Conservation (phyloP, 2,888 invertebrate species). For the Acholoe squamosa region DNA sequence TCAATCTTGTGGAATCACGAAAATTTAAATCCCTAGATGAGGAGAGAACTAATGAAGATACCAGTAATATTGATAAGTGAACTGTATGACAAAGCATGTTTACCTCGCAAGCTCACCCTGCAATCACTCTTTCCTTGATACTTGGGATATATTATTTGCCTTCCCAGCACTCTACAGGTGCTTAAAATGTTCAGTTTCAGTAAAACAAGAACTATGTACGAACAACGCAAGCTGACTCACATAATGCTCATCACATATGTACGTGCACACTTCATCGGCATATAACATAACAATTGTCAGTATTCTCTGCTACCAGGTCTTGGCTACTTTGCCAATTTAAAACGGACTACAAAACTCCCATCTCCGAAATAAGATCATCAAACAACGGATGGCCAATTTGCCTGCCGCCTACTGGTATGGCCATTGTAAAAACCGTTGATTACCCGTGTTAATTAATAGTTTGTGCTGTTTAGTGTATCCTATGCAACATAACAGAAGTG, state of each 20-base stretch:
- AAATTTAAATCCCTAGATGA: constrained; percentile 38
- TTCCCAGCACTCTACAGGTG: not conserved
- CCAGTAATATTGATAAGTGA: constrained; percentile 43
- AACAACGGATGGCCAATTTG: not conserved
- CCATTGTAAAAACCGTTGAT: not conserved
- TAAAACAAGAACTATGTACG: constrained; percentile 6
- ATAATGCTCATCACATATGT: not conserved
- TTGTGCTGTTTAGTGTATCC: not conserved
- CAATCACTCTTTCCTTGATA: not conserved
- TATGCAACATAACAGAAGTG: not conserved
- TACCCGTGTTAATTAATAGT: not conserved
- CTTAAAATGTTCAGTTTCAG: too few species aligned
- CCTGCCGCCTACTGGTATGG: not conserved
- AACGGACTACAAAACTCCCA: not conserved
- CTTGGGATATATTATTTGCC: not conserved
- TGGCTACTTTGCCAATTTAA: not conserved
- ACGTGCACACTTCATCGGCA: not conserved
- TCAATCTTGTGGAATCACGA: constrained; percentile 1
- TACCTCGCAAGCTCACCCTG: not conserved
- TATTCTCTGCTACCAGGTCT: not conserved
- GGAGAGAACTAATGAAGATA: constrained; percentile 22
- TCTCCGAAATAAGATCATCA: not conserved
- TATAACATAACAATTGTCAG: not conserved
- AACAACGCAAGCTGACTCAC: not conserved
- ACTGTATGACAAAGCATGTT: not conserved